Base-by-base conservation (phyloP, 2,797 vertebrate genomes). In the Pangasius mekongensis region DNA sequence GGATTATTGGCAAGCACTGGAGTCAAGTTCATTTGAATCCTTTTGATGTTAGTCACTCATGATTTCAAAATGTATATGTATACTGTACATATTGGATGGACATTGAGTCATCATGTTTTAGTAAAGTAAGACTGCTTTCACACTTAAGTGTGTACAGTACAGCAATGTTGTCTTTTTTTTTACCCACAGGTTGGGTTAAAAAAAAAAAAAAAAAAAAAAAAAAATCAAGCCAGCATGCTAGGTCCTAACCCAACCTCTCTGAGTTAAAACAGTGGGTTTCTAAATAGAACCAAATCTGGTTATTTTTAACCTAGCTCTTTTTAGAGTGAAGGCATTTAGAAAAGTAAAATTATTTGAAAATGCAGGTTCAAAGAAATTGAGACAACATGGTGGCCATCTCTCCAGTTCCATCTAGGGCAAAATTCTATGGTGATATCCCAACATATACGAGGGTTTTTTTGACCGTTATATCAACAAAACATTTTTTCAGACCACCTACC, bases 401-500 rank as follows among this genome's bases (percentile, higher is more conserved):
- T 9, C 47, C 49, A 18, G 2, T n/a, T 77, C 47, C 47, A 52
- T 77, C 14, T 30, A 30, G 47, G 5, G 47, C 43, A 76, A 76
- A 76, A 76, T 27, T 76, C 4, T 43, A 49, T 27, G 2, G 22
- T 13, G 39, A 76, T 76, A 76, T 76, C 6, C 16, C 24, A 76
- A 47, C 24, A 74, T 5, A 54, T 49, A 52, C 52, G 27, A 5
- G 47, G 3, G 16, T 52, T n/a, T 49, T 82, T 43, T 62, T 62
- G 24, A 30, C 7, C 66, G 16, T 18, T 7, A 60, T 39, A 10
- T 36, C 8, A 80, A 80, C 36, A 58, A 33, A 18, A 11, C 16
- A 84, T 30, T 30, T 69, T 56, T 1, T 43, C 18, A 73, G 33
- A 52, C 10, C 7, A 89, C 91, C 94, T 94, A 99, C 98, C 98